These are phyloP conservation scores for Sparidentex hasta DNA, from an alignment of 2,797 vertebrate genomes.

Conservation along the genomic window DNA sequence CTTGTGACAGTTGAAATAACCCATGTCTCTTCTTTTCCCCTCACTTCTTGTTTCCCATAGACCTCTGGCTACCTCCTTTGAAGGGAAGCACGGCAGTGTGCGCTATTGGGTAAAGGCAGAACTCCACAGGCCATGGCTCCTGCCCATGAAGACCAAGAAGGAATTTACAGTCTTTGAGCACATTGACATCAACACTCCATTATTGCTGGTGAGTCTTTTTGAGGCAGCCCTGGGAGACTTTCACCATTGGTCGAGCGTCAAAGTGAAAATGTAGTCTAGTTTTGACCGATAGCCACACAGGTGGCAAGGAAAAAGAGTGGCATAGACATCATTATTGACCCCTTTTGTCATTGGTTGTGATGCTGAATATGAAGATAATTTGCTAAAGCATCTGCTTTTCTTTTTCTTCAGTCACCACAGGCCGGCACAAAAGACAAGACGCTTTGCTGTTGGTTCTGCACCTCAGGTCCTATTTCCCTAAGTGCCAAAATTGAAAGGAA, in stretches of 20 bases:
- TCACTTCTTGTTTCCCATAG: conserved; percentile 74
- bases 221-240: not conserved
- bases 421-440: conserved; percentile 99
- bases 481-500: conserved; percentile 99
- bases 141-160: conserved; percentile 99
- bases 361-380: not conserved
- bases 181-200: conserved; percentile 99
- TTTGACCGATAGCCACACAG: not conserved
- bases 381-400: not conserved
- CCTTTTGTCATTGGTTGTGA: too few species aligned
- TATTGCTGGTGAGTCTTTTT: conserved; percentile 91
- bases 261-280: not conserved
- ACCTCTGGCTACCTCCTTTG: conserved; percentile 99
- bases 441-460: conserved; percentile 99
- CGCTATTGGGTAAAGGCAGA: conserved; percentile 99
- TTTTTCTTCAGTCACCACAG: conserved; percentile 92
- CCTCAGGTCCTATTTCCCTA: conserved; percentile 99
- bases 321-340: not conserved
- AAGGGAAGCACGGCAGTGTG: conserved; percentile 99
- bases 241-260: not conserved
- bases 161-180: conserved; percentile 99
- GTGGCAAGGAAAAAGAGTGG: not conserved
- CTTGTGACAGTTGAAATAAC: conserved; percentile 2
- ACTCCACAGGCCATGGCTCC: conserved; percentile 98
- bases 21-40: not conserved